Evolutionary conservation across 2,888 invertebrate species (phyloP).

Genomic region (Diaperis boleti): DNA sequence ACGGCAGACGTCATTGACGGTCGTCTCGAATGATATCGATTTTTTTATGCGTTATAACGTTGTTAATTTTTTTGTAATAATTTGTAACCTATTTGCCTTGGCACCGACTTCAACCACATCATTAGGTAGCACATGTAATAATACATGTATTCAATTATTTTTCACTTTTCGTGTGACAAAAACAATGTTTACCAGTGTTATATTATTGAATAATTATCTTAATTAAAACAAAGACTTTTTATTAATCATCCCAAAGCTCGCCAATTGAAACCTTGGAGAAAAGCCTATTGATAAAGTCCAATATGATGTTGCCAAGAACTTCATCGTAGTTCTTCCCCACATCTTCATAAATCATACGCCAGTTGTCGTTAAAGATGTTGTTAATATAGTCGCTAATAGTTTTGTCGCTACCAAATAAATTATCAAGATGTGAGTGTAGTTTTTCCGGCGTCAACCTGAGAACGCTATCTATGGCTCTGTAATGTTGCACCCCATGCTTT

Average conservation of each 20-base stretch:
- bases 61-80: no score
- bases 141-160: no score
- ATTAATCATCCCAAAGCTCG: constrained; percentile 65
- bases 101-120: no score
- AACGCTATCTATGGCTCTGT: neutral
- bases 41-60: no score
- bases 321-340: constrained; percentile 75
- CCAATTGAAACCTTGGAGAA: constrained; percentile 76
- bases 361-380: constrained; percentile 37
- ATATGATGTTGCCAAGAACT: constrained; percentile 73
- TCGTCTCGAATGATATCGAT: no score
- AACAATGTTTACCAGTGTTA: no score
- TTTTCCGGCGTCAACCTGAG: neutral
- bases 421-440: constrained; percentile 54
- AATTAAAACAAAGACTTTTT: no score
- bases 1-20: no score
- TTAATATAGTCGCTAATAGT: constrained; percentile 21
- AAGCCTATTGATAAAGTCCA: constrained; percentile 73
- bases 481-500: neutral
- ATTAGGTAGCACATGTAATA: no score
- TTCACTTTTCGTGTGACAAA: no score
- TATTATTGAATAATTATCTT: no score
- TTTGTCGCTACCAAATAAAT: constrained; percentile 56
- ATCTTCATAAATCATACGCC: constrained; percentile 34
- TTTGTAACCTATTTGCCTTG: no score